phyloP scores from a whole-genome alignment of 2,797 vertebrate genomes.

The Chiroxiphia lanceolata region DNA sequence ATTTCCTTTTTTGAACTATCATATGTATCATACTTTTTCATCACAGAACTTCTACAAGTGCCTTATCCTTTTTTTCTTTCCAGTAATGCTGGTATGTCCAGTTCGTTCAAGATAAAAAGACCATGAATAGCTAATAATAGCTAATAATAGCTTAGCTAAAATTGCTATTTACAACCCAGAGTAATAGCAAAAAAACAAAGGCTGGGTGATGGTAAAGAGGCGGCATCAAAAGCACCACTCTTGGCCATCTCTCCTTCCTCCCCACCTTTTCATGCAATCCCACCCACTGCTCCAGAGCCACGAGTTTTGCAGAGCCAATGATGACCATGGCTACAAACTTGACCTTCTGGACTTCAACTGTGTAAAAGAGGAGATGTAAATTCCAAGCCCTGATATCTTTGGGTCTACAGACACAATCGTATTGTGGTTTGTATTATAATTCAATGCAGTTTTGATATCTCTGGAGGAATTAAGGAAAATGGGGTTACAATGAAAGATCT shows the following conservation, averaged over 20 bases:
- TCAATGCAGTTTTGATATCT: neutral
- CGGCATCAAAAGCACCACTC: neutral
- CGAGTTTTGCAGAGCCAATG: neutral
- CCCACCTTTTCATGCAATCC: rapidly evolving
- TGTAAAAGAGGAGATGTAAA: neutral
- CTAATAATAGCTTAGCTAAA: neutral
- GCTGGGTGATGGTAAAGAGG: neutral
- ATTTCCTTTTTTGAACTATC: neutral
- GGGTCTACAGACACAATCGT: neutral
- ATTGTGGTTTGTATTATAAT: neutral
- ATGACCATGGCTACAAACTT: neutral
- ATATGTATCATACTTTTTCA: neutral
- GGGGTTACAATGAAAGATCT: neutral
- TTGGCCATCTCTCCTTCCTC: neutral
- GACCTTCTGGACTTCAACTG: rapidly evolving
- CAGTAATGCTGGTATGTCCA: neutral
- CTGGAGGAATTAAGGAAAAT: neutral
- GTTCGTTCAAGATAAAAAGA: neutral
- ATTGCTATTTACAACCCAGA: neutral
- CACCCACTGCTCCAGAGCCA: rapidly evolving
- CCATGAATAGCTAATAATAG: neutral
- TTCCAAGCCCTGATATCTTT: rapidly evolving
- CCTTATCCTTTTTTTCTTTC: neutral
- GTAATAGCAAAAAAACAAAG: neutral
- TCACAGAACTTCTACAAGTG: neutral